Evolutionary conservation across 1,140 invertebrate genomes (phyloP), one percentile per base, ranked within the genome.

Genomic region (Brachionus koreanus): DNA sequence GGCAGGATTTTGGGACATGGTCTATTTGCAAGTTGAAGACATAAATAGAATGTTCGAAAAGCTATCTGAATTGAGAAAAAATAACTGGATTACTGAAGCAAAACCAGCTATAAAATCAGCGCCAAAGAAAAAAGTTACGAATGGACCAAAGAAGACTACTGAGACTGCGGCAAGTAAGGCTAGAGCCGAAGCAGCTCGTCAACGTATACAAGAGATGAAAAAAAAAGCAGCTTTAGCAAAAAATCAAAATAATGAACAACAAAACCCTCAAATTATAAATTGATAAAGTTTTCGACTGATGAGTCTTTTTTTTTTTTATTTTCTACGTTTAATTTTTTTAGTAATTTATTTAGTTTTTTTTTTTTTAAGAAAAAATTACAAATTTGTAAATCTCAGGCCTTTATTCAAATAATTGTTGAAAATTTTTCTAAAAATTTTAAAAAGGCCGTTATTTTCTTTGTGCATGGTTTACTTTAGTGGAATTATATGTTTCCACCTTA

Each of bases 1-100:
- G 76, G 93, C 93, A 85, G 96, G 96, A 16, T 97, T 97, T 89
- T 98, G 95, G 95, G 96, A 97, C 87, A 96, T 98, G 94, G 94
- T 98, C 6, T 92, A 92, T 87, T 90, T 97, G 61, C 96, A 97
- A 88, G 92, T 95, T 6, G 91, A 92, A 39, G 92, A 94, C 87
- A 90, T 95, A 16, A 91, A 95, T 86, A 90, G 91, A 6, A 89
- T 94, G 82, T 96, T 94, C 87, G 89, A 91, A 6, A 93, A 94
- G 82, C 91, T 97, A 57, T 91, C 93, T 25, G 85, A 86, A 16
- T 88, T 94, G 23, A 92, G 90, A 85, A 89, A 88, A 25, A 94
- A 93, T 83, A 90, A 92, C 52, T 95, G 94, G 94, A 90, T 89
- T 81, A 7, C 0, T 35, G 76, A 61, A 37, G 23, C 25, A 57